A percentile compares a stretch with the other conserved stretches of the same genome.
phyloP scores from a whole-genome alignment of 2,113 vertebrate species.

The Poeciliopsis prolifica region DNA sequence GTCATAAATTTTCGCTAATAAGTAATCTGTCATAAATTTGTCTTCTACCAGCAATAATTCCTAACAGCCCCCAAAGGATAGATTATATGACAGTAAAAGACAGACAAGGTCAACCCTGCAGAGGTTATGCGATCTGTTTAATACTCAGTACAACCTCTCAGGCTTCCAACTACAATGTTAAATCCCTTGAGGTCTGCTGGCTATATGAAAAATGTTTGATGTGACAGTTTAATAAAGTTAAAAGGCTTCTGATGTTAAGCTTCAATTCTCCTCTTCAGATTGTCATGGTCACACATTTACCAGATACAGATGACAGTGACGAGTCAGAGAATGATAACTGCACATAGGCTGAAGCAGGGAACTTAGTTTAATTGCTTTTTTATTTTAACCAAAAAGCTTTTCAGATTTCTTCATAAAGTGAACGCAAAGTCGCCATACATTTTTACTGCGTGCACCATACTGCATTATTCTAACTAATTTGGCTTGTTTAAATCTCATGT shows the following conservation, averaged over 20 bases:
- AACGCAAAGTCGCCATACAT: too few relatives aligned
- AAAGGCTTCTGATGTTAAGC: slow-evolving; percentile 58
- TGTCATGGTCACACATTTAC: slow-evolving; percentile 44
- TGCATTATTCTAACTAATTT: too few relatives aligned
- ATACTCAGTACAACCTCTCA: slow-evolving; percentile 4
- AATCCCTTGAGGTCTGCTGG: slow-evolving; percentile 37
- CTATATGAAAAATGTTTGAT: slow-evolving; percentile 44
- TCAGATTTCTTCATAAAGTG: too few relatives aligned
- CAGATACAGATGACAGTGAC: slow-evolving; percentile 23
- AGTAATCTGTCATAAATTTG: neutral
- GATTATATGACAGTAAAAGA: neutral
- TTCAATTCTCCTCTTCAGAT: slow-evolving; percentile 38
- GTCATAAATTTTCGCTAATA: neutral
- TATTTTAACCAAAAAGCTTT: neutral
- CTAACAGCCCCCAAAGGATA: neutral
- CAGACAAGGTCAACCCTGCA: neutral
- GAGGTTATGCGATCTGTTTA: neutral
- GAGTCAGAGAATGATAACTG: neutral
- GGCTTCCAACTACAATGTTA: slow-evolving; percentile 9
- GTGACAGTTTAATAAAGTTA: slow-evolving; percentile 70
- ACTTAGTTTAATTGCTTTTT: neutral
- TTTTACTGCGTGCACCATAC: too few relatives aligned
- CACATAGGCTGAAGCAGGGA: neutral
- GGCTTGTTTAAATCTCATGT: too few relatives aligned
- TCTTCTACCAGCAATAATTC: neutral